Evolutionary conservation across 2,113 vertebrate species (phyloP).

Genomic region (Calyptommatus sinebrachiatus): DNA sequence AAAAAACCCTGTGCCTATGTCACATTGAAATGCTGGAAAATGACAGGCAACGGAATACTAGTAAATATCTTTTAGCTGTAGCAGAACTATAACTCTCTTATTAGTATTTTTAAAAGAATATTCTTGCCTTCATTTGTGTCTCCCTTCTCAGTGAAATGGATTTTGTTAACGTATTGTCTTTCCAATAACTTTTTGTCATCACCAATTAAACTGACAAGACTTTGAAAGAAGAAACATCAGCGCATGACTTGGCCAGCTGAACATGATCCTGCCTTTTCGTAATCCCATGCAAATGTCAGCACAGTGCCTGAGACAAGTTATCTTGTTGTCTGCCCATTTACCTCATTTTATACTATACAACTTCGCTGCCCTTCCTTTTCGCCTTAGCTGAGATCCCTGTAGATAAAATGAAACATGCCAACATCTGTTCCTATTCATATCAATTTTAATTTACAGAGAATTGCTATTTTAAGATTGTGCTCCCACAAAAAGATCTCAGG

Average conservation of each 20-base stretch:
- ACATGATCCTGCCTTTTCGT: slow-evolving; percentile 42
- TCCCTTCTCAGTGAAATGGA: not conserved
- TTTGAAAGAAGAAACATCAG: slow-evolving; percentile 12
- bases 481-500: slow-evolving; percentile 87
- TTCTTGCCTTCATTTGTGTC: not conserved
- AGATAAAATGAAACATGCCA: slow-evolving; percentile 77
- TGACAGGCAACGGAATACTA: not conserved
- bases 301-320: slow-evolving; percentile 40
- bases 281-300: slow-evolving; percentile 39
- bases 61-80: not conserved
- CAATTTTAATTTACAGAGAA: slow-evolving; percentile 78
- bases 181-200: not conserved
- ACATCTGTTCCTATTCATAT: slow-evolving; percentile 79
- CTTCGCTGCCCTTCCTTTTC: slow-evolving; percentile 67
- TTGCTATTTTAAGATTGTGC: slow-evolving; percentile 80
- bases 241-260: slow-evolving; percentile 36
- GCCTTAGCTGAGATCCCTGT: slow-evolving; percentile 67
- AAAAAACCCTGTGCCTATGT: slow-evolving; percentile 45
- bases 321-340: slow-evolving; percentile 57
- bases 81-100: not conserved
- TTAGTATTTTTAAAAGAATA: not conserved
- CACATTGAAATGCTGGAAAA: slow-evolving; percentile 40
- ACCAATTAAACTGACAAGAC: not conserved
- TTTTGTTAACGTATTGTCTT: not conserved
- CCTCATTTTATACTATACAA: slow-evolving; percentile 68